phyloP scores from a whole-genome alignment of 1,140 invertebrate species.

The Sinonovacula constricta region DNA sequence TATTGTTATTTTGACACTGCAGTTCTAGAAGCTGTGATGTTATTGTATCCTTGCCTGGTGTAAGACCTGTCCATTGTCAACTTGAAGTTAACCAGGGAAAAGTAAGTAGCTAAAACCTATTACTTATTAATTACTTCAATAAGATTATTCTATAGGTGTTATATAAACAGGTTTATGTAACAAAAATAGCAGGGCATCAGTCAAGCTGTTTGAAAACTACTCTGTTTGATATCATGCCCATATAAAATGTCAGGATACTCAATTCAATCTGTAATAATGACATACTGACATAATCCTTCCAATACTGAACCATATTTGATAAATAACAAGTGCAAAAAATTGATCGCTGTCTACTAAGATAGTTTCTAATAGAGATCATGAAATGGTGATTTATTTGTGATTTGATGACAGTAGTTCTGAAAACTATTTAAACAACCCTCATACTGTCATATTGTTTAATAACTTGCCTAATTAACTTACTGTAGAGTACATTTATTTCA shows the following conservation, averaged over 20 bases:
- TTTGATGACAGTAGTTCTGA: too few species aligned
- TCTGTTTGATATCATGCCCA: conserved; percentile 15
- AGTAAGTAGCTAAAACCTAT: conserved; percentile 25
- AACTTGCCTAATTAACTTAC: too few species aligned
- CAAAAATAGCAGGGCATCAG: conserved; percentile 12
- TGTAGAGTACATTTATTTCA: too few species aligned
- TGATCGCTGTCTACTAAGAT: too few species aligned
- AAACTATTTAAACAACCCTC: too few species aligned
- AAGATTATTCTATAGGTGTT: conserved; percentile 14
- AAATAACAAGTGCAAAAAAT: too few species aligned
- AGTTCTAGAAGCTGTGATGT: conserved; percentile 33
- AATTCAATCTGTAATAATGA: conserved; percentile 16
- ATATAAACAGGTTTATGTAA: neutral
- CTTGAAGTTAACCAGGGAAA: conserved; percentile 32
- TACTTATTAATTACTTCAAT: conserved; percentile 11
- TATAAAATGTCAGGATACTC: conserved; percentile 17
- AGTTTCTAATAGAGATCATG: too few species aligned
- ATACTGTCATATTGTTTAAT: too few species aligned
- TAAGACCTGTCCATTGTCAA: conserved; percentile 31
- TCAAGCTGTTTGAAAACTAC: conserved; percentile 19
- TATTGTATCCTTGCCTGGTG: conserved; percentile 18
- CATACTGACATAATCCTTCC: too few species aligned
- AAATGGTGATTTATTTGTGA: too few species aligned
- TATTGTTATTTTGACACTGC: conserved; percentile 28
- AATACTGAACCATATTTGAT: too few species aligned